Base-by-base conservation (phyloP, 2,888 invertebrate genomes). In the Cephus pulcher region DNA sequence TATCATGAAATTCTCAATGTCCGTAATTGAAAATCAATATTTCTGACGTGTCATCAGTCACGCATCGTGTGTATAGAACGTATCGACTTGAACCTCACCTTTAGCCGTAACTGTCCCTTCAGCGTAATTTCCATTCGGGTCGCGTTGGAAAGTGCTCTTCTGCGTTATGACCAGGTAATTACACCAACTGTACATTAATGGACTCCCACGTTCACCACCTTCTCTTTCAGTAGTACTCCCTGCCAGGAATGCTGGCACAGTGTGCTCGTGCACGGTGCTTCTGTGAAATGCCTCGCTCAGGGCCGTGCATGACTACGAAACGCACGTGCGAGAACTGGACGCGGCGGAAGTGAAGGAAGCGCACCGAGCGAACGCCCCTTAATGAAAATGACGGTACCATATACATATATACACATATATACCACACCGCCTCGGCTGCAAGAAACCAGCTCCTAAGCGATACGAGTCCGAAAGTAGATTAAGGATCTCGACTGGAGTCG, bases 111-210 rank as follows among this genome's bases (percentile, higher is more conserved):
- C 32, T 71, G 71, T 71, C 71, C 33, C 71, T 33, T 32, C 6
- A 34, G 23, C 34, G 32, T 71, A 71, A 71, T 71, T 32, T 71
- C 71, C 71, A 34, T 34, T 34, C 71, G 71, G 33, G 71, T 32
- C 12, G 71, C 32, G 71, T 71, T 82, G 84, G 82, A 87, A 86
- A 86, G 87, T 85, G 85, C 83, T 82, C 85, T 81, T 82, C 82
- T 56, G 56, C 82, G 80, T 82, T 78, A 84, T 83, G 82, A 80
- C 78, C 78, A 76, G 80, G 83, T 84, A 86, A 86, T 87, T 87
- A 87, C 85, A 80, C 78, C 82, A 82, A 83, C 83, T 81, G 83
- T 80, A 78, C 79, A 77, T 79, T 76, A 78, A 76, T 78, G 75
- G 40, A 37, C 74, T 33, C 68, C n/a, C 33, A 69, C 32, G 74